Conservation (phyloP, 2,797 vertebrate species). For the Pogonophryne albipinna region DNA sequence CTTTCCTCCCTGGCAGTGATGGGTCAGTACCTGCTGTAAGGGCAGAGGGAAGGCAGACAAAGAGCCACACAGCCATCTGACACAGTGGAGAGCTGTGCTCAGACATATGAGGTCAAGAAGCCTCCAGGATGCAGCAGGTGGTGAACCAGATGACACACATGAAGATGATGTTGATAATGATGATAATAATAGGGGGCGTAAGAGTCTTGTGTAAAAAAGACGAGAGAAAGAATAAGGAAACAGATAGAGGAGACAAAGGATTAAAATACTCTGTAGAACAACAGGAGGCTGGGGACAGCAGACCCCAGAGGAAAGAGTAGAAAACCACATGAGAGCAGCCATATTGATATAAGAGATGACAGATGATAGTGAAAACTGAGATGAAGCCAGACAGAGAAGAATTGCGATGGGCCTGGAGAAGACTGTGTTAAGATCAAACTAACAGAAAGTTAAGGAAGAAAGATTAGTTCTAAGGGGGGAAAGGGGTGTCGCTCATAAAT, state of each 20-base stretch:
- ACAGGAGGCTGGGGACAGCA: conserved; percentile 5
- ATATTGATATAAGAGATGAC: conserved; percentile 25
- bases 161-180: conserved; percentile 17
- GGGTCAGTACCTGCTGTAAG: conserved; percentile 15
- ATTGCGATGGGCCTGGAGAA: neutral
- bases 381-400: neutral
- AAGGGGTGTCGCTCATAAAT: no score
- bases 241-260: conserved; percentile 10
- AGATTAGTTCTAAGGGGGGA: no score
- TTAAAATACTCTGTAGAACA: conserved; percentile 36
- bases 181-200: conserved; percentile 25
- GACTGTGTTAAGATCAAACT: neutral
- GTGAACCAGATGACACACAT: conserved; percentile 17
- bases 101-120: conserved; percentile 37
- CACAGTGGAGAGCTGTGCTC: conserved; percentile 24
- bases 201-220: neutral
- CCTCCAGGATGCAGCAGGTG: conserved; percentile 39
- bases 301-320: conserved; percentile 29
- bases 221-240: neutral
- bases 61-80: conserved; percentile 30
- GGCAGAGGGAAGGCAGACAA: conserved; percentile 7
- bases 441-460: no score
- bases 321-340: conserved; percentile 23
- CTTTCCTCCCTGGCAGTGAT: neutral
- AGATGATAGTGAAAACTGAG: conserved; percentile 39